Conservation (phyloP, 2,113 vertebrate species). For the Cyprinodon tularosa region DNA sequence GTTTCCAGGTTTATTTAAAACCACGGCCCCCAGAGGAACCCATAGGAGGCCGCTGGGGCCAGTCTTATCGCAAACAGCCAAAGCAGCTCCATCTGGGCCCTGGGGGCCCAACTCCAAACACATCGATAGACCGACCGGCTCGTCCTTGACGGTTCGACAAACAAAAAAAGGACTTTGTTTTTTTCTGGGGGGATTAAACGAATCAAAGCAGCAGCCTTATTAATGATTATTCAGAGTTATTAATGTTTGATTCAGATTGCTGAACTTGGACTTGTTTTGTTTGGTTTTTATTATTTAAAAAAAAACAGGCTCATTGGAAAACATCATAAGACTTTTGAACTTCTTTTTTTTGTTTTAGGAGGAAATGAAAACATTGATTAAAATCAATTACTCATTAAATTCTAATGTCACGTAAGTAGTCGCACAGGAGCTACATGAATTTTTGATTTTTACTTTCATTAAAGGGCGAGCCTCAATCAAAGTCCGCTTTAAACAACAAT, state of each 20-base stretch:
- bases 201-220: slow-evolving; percentile 12
- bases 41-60: slow-evolving; percentile 42
- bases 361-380: slow-evolving; percentile 2
- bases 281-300: background rate
- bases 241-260: background rate
- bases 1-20: slow-evolving; percentile 69
- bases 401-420: slow-evolving; percentile 2
- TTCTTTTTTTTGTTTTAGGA: background rate
- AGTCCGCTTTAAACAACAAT: background rate
- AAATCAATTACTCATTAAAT: slow-evolving; percentile 6
- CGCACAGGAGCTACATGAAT: background rate
- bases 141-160: slow-evolving; percentile 62
- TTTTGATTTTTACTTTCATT: slow-evolving; percentile 4
- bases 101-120: slow-evolving; percentile 60
- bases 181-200: slow-evolving; percentile 16
- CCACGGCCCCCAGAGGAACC: slow-evolving; percentile 64
- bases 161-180: slow-evolving; percentile 31
- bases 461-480: background rate
- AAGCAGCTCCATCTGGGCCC: slow-evolving; percentile 66
- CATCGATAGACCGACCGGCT: slow-evolving; percentile 49
- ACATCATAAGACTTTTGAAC: slow-evolving; percentile 7
- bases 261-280: background rate
- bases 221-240: background rate
- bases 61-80: slow-evolving; percentile 72
- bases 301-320: background rate